These are phyloP conservation scores for Diabrotica undecimpunctata DNA, from an alignment of 1,140 invertebrate species.

Conservation along the genomic window DNA sequence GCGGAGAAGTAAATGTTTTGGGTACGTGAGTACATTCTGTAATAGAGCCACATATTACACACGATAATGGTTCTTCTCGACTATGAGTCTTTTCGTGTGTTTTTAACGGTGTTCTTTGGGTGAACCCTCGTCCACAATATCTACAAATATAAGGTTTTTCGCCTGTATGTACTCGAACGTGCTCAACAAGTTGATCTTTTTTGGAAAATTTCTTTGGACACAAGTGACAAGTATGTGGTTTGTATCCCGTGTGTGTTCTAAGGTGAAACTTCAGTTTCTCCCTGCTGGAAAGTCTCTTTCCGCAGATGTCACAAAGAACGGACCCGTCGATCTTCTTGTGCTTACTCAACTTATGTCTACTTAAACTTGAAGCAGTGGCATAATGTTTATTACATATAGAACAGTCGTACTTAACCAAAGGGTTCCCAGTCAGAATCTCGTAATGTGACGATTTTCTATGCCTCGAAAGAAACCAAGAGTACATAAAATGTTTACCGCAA, in stretches of 20 bases:
- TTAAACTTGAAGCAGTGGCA: slow-evolving; percentile 42
- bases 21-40: slow-evolving; percentile 40
- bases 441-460: slow-evolving; percentile 44
- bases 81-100: slow-evolving; percentile 60
- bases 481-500: slow-evolving; percentile 54
- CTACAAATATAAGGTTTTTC: slow-evolving; percentile 65
- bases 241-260: slow-evolving; percentile 69
- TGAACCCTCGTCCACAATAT: slow-evolving; percentile 73
- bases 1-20: slow-evolving; percentile 55
- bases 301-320: slow-evolving; percentile 68
- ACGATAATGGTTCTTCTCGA: slow-evolving; percentile 69
- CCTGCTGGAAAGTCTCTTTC: slow-evolving; percentile 69
- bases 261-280: slow-evolving; percentile 69
- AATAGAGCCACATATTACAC: slow-evolving; percentile 52
- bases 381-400: slow-evolving; percentile 44
- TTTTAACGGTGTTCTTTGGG: slow-evolving; percentile 66
- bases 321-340: slow-evolving; percentile 37
- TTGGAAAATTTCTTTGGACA: slow-evolving; percentile 63
- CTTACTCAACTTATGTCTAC: slow-evolving; percentile 41
- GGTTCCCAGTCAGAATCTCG: slow-evolving; percentile 44
- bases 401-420: slow-evolving; percentile 44
- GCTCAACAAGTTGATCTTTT: slow-evolving; percentile 59
- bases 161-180: slow-evolving; percentile 62
- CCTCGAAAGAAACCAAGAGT: slow-evolving; percentile 44
- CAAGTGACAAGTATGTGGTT: slow-evolving; percentile 66